These are phyloP conservation scores for Paedocypris micromegethes DNA, from an alignment of 2,797 vertebrate genomes.

Conservation along the genomic window DNA sequence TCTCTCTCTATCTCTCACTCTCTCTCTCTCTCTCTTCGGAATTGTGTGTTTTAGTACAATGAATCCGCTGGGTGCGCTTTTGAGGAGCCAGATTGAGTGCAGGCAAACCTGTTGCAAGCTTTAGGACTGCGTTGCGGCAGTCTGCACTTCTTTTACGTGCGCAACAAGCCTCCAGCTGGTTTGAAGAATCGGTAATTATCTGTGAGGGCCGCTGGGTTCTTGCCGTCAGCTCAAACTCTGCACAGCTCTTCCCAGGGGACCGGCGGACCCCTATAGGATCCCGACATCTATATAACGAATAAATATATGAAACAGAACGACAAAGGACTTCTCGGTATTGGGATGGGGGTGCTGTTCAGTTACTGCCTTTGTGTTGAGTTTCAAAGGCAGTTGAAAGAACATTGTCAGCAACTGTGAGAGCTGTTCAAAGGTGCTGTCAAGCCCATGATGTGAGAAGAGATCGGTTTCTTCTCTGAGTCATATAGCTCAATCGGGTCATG, in stretches of 20 bases:
- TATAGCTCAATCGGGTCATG: slow-evolving; percentile 29
- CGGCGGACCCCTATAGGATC: slow-evolving; percentile 32
- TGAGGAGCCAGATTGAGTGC: slow-evolving; percentile 29
- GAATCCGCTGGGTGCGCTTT: too few species aligned
- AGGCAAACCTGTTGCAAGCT: slow-evolving; percentile 45
- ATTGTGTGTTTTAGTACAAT: too few species aligned
- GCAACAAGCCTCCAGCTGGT: slow-evolving; percentile 57
- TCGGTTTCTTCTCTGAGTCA: slow-evolving; percentile 43
- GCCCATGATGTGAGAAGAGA: slow-evolving; percentile 36
- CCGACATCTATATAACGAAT: slow-evolving; percentile 7
- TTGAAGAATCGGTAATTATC: slow-evolving; percentile 62
- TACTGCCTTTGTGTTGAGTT: slow-evolving; percentile 37
- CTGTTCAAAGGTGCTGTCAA: slow-evolving; percentile 44
- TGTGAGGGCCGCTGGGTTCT: slow-evolving; percentile 50
- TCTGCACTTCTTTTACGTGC: slow-evolving; percentile 26
- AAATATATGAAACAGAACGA: slow-evolving; percentile 19
- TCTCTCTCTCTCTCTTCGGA: too few species aligned
- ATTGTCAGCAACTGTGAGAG: slow-evolving; percentile 35
- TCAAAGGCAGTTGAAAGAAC: slow-evolving; percentile 42
- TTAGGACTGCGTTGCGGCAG: slow-evolving; percentile 18
- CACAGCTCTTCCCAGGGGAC: slow-evolving; percentile 38
- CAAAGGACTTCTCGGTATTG: slow-evolving; percentile 26
- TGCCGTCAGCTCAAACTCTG: slow-evolving; percentile 30
- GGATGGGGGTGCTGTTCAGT: slow-evolving; percentile 38
- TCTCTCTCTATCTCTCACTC: too few species aligned